A percentile compares a stretch with the other conserved stretches of the same genome.
phyloP scores from a whole-genome alignment of 1,140 invertebrate species.

The Pteromalus puparum region DNA sequence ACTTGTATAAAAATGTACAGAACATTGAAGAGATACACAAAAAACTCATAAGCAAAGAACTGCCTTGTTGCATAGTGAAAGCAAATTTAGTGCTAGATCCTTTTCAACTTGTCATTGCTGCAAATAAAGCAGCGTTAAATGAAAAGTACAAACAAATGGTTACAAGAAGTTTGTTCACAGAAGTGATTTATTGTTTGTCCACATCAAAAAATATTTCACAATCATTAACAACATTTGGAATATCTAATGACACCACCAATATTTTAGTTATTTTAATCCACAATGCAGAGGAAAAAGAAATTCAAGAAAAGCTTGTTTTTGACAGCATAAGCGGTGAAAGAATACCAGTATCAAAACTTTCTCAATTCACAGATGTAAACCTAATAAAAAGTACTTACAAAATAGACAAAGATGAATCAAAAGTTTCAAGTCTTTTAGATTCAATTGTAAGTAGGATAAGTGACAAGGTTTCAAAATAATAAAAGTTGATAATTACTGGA shows the following conservation, averaged over 20 bases:
- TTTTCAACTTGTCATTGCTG: constrained; percentile 81
- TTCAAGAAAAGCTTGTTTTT: constrained; percentile 64
- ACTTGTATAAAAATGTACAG: constrained; percentile 78
- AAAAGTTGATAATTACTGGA: constrained; percentile 45
- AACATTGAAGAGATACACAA: constrained; percentile 77
- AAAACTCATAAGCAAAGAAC: constrained; percentile 75
- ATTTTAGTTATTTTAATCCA: constrained; percentile 78
- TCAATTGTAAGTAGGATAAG: constrained; percentile 79
- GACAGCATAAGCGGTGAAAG: constrained; percentile 74
- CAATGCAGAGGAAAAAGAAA: constrained; percentile 66
- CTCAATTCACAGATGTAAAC: constrained; percentile 71
- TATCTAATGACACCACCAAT: constrained; percentile 73
- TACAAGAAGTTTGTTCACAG: constrained; percentile 80
- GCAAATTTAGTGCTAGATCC: constrained; percentile 78
- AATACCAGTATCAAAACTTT: constrained; percentile 71
- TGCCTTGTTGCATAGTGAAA: constrained; percentile 80
- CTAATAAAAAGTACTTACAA: constrained; percentile 78
- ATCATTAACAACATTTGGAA: constrained; percentile 80
- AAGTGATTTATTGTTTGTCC: constrained; percentile 83
- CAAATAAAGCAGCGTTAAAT: constrained; percentile 80
- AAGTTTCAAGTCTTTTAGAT: constrained; percentile 74
- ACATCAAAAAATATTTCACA: constrained; percentile 81
- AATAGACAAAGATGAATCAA: constrained; percentile 73
- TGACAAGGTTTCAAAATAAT: constrained; percentile 72
- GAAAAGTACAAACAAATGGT: constrained; percentile 75